Conservation (phyloP, 2,888 invertebrate species). For the Chymomyza amoena region DNA sequence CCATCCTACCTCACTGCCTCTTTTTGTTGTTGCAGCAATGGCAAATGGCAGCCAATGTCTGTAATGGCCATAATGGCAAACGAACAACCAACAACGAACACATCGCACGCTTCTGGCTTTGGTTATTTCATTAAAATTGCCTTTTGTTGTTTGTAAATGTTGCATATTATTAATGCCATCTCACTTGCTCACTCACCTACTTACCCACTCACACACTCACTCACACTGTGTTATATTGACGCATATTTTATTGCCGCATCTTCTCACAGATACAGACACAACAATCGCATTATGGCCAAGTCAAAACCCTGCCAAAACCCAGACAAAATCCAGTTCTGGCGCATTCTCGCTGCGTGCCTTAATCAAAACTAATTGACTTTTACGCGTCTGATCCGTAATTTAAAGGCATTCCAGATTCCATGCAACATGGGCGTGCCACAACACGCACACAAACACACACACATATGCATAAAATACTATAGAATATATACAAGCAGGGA, state of each 20-base stretch:
- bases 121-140: slow-evolving; percentile 73
- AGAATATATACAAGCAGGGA: not conserved
- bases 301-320: slow-evolving; percentile 27
- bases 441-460: not conserved
- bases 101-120: slow-evolving; percentile 36
- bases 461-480: not conserved
- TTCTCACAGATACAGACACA: slow-evolving; percentile 42
- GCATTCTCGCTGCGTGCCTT: slow-evolving; percentile 28
- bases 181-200: not conserved
- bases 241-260: slow-evolving; percentile 55
- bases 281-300: slow-evolving; percentile 58
- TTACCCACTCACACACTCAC: no score
- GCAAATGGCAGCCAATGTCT: not conserved
- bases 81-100: not conserved
- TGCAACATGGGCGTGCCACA: slow-evolving; percentile 8
- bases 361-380: slow-evolving; percentile 72
- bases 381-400: slow-evolving; percentile 32
- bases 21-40: slow-evolving; percentile 9
- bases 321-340: not conserved
- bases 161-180: slow-evolving; percentile 69
- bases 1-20: not conserved
- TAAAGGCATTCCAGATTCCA: not conserved
- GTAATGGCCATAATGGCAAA: slow-evolving; percentile 1
- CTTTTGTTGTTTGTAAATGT: slow-evolving; percentile 74
- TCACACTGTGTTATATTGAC: not conserved